Evolutionary conservation across 2,797 vertebrate species (phyloP).

Genomic region (Acomys russatus): DNA sequence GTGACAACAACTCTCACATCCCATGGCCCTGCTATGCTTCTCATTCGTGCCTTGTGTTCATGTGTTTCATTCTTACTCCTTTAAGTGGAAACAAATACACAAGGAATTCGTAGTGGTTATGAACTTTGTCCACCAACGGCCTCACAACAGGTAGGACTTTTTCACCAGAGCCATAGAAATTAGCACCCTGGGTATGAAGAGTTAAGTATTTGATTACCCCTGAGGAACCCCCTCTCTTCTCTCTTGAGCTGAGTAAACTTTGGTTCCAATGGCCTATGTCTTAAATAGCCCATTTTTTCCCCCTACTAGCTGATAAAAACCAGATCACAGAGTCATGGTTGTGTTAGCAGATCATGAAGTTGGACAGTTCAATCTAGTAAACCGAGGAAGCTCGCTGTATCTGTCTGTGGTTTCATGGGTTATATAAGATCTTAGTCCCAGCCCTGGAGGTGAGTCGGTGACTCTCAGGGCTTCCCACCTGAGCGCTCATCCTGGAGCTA

Average conservation of each 20-base stretch:
- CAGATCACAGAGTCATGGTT: background rate
- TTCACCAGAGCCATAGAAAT: background rate
- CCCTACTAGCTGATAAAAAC: background rate
- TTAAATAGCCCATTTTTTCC: background rate
- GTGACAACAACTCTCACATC: background rate
- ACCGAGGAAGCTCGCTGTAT: background rate
- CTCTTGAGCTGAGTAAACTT: background rate
- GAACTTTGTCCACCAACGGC: background rate
- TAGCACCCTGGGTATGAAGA: background rate
- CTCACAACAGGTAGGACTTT: background rate
- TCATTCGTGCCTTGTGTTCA: background rate
- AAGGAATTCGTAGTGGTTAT: background rate
- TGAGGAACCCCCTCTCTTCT: background rate
- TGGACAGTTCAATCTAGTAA: background rate
- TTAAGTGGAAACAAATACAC: conserved; percentile 1
- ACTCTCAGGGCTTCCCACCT: background rate
- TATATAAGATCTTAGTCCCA: background rate
- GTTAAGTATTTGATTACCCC: background rate
- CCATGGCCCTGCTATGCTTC: background rate
- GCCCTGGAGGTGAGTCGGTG: fast-evolving
- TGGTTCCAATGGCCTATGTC: background rate
- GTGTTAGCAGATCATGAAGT: background rate
- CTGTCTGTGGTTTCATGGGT: fast-evolving
- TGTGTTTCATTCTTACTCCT: background rate
- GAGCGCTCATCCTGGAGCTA: background rate